Base-by-base conservation (phyloP, 2,797 vertebrate genomes). In the Etheostoma nigrum region DNA sequence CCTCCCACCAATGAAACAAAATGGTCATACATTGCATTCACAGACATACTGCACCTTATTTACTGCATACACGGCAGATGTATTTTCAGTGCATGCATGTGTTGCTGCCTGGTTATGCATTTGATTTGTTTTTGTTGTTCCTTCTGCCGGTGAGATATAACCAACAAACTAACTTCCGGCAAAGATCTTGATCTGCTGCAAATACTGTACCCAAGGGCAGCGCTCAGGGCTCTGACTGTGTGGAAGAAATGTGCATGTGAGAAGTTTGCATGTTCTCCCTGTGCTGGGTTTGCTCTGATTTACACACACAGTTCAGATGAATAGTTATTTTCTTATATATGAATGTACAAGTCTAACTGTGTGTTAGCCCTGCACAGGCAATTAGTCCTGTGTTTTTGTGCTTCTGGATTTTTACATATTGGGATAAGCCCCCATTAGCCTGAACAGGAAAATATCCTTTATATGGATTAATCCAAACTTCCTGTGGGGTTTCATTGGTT, bases 211-310 rank as follows among this genome's bases (percentile, higher is more conserved):
- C 4, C 4, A 8, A 4, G 2, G 8, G 6, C 44, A 36, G 16
- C 2, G 2, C 33, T 61, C 10, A 42, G 8, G 6, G 33, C 11
- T 40, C n/a, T 53, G 40, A 54, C 15, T 23, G 23, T 51, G 48
- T 23, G 33, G 21, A 12, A 23, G 21, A 40, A 21, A 45, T 36
- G 54, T 73, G 30, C 69, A 73, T 55, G 27, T 64, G 21, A 25
- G 11, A 36, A 6, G 15, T 54, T 79, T 63, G 16, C 40, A 62
- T 60, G n/a, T 21, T n/a, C 5, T 58, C 45, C 45, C 62, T 18
- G 21, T 25, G 30, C 2, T 44, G 4, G 13, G 11, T 33, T 49
- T 33, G 40, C 25, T 61, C 6, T 40, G n/a, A 47, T 51, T 40
- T 25, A 63, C 8, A 53, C 15, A 23, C 14, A 23, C 25, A n/a